Evolutionary conservation across 2,113 vertebrate genomes (phyloP).

Genomic region (Thryonomys swinderianus): DNA sequence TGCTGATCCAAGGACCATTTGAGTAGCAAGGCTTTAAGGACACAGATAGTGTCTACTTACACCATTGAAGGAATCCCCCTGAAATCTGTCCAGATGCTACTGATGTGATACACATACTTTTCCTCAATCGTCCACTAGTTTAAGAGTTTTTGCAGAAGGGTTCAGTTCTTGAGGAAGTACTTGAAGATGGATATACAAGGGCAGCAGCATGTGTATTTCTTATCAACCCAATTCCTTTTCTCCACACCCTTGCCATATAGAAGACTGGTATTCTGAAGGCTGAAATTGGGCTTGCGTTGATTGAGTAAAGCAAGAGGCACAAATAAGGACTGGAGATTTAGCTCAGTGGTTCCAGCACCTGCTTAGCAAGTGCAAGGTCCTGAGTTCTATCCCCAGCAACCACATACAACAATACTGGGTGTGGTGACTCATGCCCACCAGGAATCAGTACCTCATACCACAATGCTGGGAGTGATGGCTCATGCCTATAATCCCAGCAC

Average conservation of each 20-base stretch:
- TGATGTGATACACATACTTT: background rate
- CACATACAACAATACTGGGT: no score
- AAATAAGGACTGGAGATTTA: no score
- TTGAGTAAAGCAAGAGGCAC: conserved; percentile 72
- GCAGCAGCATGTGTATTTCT: background rate
- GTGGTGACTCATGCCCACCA: no score
- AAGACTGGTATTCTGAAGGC: background rate
- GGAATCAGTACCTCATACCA: no score
- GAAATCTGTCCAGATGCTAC: background rate
- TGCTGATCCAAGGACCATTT: background rate
- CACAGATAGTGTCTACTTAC: background rate
- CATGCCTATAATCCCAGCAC: no score
- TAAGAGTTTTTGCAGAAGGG: background rate
- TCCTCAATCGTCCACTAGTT: background rate
- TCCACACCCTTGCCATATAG: background rate
- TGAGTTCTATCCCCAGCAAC: no score
- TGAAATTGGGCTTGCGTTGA: conserved; percentile 51
- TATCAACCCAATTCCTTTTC: background rate
- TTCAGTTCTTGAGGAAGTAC: background rate
- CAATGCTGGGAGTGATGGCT: no score
- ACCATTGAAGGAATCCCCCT: background rate
- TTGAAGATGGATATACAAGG: background rate
- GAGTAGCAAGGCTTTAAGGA: background rate
- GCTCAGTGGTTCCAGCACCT: no score
- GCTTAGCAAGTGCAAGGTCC: no score